These are phyloP conservation scores for Melieria crassipennis DNA, from an alignment of 2,888 invertebrate genomes.

Conservation along the genomic window DNA sequence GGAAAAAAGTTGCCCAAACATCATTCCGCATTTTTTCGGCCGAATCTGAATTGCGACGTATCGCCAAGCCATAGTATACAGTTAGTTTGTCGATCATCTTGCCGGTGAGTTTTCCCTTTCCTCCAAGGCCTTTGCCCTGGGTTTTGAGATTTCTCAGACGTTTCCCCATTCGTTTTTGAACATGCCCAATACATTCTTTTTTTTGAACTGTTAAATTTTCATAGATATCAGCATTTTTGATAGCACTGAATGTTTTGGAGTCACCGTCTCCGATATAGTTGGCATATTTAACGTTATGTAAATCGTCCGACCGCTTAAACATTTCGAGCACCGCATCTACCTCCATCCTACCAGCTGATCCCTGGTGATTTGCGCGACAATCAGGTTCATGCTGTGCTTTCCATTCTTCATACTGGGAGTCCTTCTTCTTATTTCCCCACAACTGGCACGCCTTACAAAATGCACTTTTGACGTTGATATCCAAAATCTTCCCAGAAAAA, in stretches of 20 bases:
- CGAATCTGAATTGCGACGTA: not conserved
- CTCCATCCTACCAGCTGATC: conserved; percentile 28
- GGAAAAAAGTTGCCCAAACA: conserved; percentile 9
- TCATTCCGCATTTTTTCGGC: conserved; percentile 8
- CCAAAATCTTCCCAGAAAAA: conserved; percentile 19
- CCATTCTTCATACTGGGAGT: conserved; percentile 9
- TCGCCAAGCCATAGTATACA: conserved; percentile 21
- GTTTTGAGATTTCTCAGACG: conserved; percentile 5
- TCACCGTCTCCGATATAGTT: conserved; percentile 27
- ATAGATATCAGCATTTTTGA: not conserved
- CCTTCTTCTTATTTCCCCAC: not conserved
- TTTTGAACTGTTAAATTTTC: not conserved
- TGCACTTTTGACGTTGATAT: conserved; percentile 1
- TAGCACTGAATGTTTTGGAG: conserved; percentile 14
- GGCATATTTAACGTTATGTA: conserved; percentile 11
- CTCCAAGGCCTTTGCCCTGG: conserved; percentile 3
- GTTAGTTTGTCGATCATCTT: conserved; percentile 19
- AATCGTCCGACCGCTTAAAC: conserved; percentile 14
- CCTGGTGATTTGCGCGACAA: conserved; percentile 23
- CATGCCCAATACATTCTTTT: not conserved
- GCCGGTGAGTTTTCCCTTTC: conserved; percentile 16
- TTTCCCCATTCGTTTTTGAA: conserved; percentile 26
- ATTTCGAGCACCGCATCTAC: conserved; percentile 16
- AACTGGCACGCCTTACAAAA: not conserved
- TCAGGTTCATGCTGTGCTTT: not conserved